Conservation (phyloP, 2,113 vertebrate species). For the Bostrychus sinensis region DNA sequence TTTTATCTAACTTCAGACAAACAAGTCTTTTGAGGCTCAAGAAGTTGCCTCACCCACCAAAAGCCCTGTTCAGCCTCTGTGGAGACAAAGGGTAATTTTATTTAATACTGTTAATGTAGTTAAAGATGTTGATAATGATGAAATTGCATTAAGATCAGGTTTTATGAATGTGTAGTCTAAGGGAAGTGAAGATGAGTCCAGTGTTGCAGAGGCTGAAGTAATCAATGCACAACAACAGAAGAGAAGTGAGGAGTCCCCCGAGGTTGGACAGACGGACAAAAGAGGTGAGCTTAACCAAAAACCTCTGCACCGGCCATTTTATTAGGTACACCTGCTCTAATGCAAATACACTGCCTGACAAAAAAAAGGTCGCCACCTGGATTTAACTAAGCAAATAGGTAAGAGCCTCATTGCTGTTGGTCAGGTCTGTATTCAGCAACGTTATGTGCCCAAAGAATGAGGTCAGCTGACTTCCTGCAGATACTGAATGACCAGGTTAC, state of each 20-base stretch:
- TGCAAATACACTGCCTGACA: no score
- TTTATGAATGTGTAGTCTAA: conserved; percentile 9
- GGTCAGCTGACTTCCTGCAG: no score
- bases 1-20: conserved; percentile 63
- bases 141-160: neutral
- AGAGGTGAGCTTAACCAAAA: conserved; percentile 44
- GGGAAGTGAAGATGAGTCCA: conserved; percentile 15
- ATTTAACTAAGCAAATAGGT: no score
- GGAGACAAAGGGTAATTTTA: conserved; percentile 69
- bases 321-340: neutral
- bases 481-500: no score
- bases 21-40: conserved; percentile 78
- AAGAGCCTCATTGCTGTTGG: no score
- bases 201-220: conserved; percentile 27
- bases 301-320: neutral
- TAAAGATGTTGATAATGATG: neutral
- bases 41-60: conserved; percentile 68
- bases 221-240: conserved; percentile 19
- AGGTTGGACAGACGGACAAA: conserved; percentile 7
- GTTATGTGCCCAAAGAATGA: no score
- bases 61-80: conserved; percentile 48
- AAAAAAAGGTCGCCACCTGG: no score
- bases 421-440: no score
- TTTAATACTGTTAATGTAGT: neutral
- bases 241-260: conserved; percentile 31